Conservation (phyloP, 2,113 vertebrate species). For the Rhinopomastus cyanomelas region DNA sequence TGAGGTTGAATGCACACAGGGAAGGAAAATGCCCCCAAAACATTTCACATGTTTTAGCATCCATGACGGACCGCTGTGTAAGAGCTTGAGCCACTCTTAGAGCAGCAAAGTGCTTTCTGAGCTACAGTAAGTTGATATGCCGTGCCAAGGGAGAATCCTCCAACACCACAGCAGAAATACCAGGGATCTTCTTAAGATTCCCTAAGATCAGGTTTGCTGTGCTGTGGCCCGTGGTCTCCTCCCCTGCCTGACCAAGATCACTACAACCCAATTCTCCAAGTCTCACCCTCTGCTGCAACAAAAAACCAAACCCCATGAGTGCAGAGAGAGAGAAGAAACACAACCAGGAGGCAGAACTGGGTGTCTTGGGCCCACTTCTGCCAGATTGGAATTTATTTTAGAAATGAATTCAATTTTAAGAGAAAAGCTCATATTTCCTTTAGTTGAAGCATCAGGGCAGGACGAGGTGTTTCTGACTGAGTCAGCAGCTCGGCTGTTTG, state of each 20-base stretch:
- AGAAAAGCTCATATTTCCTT: background rate
- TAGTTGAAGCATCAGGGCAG: background rate
- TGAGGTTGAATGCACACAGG: background rate
- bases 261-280: fast-evolving
- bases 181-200: background rate
- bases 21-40: background rate
- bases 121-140: background rate
- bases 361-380: background rate
- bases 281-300: background rate
- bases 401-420: background rate
- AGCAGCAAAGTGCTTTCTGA: background rate
- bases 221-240: fast-evolving
- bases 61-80: background rate
- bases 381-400: background rate
- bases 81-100: background rate
- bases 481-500: background rate
- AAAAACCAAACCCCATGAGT: fast-evolving
- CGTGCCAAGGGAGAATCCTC: background rate
- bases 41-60: background rate
- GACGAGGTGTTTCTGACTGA: background rate
- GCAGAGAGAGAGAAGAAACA: background rate
- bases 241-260: background rate
- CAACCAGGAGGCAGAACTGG: background rate
- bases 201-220: background rate
- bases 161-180: background rate